Base-by-base conservation (phyloP, 64 coral and sea anemone genomes). In the Astreopora myriophthalma region DNA sequence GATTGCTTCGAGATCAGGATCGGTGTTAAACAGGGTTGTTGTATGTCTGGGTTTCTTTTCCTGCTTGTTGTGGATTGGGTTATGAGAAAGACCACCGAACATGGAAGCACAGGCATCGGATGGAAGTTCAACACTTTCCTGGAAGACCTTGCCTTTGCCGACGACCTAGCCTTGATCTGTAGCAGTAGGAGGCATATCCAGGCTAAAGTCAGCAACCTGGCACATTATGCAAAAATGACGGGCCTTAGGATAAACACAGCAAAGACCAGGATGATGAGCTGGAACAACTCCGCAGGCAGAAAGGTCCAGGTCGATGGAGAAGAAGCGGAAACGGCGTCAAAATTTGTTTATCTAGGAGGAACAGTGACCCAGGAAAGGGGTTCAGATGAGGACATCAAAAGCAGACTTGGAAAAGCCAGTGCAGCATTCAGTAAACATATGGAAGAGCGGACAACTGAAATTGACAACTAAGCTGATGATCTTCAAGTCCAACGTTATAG, bases 241-340 rank as follows among this genome's bases (percentile, higher is more conserved):
- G 67, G 6, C 67, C 67, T 70, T 27, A 33, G 14, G 13, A 70
- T 70, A 7, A 70, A 70, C 27, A 70, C 67, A 70, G 67, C 67
- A 70, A 70, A 71, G 68, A 71, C 68, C 68, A 71, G 3, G 68
- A 34, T 33, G 68, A 71, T 71, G 68, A 33, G 68, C 27, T 71
- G 68, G 68, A 71, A 71, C 68, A 71, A 32, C 16, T 5, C 57
- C 57, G 22, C 57, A 61, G 2, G 57, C 22, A n/a, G 57, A 61
- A 3, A 60, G 55, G 55, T 70, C 28, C 67, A 70, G 12, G 67
- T 70, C 67, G 67, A 70, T 70, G 67, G 67, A 70, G 13, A 30
- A 70, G 27, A 70, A 13, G 27, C 32, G 14, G 29, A 34, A 71
- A 28, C 0, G 28, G 68, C 32, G 26, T 71, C 28, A 1, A 71